Evolutionary conservation across 53 echinoderm and acorn worm species (phyloP), one percentile per base, ranked within the genome.

Genomic region (Echinometra lucunter): DNA sequence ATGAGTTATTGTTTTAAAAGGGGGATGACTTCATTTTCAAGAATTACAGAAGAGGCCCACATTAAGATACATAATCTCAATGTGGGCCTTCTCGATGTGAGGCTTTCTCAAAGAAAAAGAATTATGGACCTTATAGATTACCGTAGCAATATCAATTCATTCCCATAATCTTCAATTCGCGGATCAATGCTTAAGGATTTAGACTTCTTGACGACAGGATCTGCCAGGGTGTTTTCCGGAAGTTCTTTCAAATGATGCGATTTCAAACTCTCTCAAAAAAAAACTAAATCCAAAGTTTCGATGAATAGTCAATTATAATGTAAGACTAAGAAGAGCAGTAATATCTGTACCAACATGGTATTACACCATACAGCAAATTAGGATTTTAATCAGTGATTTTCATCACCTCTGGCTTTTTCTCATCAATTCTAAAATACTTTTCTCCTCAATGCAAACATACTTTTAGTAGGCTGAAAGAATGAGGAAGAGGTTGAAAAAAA

Each of bases 141-240:
- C 69, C 12, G 69, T 10, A 30, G 23, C 44, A 81, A 44, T 23
- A 0, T 1, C 2, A 12, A 42, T 44, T 81, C 81, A 81, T 81
- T 44, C 44, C 25, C 19, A 1, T 12, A 81, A 81, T 44, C 44
- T 44, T 81, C 81, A 81, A 38, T 81, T 42, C 19, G 12, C 42
- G 25, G 23, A 81, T 40, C 25, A 23, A 81, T 42, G 81, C 6
- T 9, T 38, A 44, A 81, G 81, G 81, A 74, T 44, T 44, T 42
- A 44, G 81, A 81, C 81, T 38, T 81, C 44, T 44, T 44, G 44
- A 81, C 81, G 44, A 19, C 81, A 17, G 38, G 81, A 81, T 81
- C 23, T 42, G 21, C 38, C 42, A 25, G 44, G 44, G 42, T 21
- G 32, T 5, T 42, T 81, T 44, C 2, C 6, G 44, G 40, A 0